These are phyloP conservation scores for Eunapius fragilis DNA, from an alignment of 37 sponge, comb jelly and placozoan genomes.

Conservation along the genomic window DNA sequence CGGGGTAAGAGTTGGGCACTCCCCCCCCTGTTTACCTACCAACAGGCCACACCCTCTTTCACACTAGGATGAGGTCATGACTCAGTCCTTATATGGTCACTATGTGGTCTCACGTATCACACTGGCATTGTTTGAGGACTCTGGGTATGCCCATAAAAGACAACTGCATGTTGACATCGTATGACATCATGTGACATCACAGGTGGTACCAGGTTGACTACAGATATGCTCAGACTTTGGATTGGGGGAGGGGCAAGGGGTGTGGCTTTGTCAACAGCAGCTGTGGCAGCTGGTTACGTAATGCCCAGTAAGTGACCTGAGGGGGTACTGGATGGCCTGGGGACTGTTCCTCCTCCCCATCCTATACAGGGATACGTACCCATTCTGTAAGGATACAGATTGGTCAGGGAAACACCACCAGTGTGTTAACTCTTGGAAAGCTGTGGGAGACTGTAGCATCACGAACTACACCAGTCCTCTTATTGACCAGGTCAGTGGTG, in stretches of 20 bases:
- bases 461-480: slow-evolving; percentile 53
- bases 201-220: slow-evolving; percentile 78
- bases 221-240: slow-evolving; percentile 24
- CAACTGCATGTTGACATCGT: neutral
- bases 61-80: slow-evolving; percentile 78
- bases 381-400: slow-evolving; percentile 42
- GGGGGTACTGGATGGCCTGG: neutral
- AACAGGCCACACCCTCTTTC: too few relatives aligned
- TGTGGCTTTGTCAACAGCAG: slow-evolving; percentile 69
- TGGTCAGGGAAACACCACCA: neutral
- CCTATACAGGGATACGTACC: neutral
- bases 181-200: neutral
- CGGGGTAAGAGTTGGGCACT: slow-evolving; percentile 24
- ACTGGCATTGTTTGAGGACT: slow-evolving; percentile 71
- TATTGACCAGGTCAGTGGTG: too few relatives aligned
- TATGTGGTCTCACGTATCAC: slow-evolving; percentile 50
- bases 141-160: slow-evolving; percentile 77
- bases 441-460: slow-evolving; percentile 23
- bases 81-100: neutral
- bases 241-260: slow-evolving; percentile 60
- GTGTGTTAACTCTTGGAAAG: slow-evolving; percentile 35
- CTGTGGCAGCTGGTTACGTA: slow-evolving; percentile 53
- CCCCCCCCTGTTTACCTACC: neutral
- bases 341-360: neutral
- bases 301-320: neutral